Conservation (phyloP, 2,113 vertebrate genomes). For the Toxotes chatareus region DNA sequence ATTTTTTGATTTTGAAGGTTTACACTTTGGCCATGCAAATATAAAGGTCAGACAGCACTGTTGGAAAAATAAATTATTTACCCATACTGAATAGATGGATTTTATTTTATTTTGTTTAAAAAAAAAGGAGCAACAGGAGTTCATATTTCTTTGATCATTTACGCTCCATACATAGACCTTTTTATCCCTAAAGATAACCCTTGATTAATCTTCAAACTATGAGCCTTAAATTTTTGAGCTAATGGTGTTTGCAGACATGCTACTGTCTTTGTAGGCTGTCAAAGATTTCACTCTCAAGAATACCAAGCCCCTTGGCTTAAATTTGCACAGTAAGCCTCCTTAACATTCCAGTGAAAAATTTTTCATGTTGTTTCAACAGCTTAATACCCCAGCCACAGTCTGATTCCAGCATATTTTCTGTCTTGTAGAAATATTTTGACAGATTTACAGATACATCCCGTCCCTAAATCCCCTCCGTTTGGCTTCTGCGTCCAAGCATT, state of each 20-base stretch:
- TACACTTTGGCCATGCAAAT: conserved; percentile 46
- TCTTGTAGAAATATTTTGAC: conserved; percentile 84
- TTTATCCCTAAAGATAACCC: conserved; percentile 49
- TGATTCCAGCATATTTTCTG: conserved; percentile 80
- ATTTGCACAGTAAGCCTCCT: conserved; percentile 79
- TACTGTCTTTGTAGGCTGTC: conserved; percentile 68
- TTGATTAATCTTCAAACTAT: conserved; percentile 46
- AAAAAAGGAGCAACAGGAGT: conserved; percentile 20
- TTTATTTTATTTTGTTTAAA: not conserved
- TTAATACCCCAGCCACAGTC: conserved; percentile 76
- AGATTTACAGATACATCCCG: conserved; percentile 82
- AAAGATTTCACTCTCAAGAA: conserved; percentile 67
- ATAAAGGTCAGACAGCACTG: conserved; percentile 21
- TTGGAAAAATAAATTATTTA: conserved; percentile 10
- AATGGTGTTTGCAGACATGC: conserved; percentile 55
- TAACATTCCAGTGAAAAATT: conserved; percentile 74
- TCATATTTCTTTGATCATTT: conserved; percentile 43
- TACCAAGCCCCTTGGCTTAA: conserved; percentile 67
- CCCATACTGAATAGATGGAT: not conserved
- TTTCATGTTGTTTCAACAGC: conserved; percentile 80
- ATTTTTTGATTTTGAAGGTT: conserved; percentile 56
- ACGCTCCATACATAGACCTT: conserved; percentile 33
- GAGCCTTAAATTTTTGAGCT: conserved; percentile 66
- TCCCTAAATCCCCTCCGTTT: conserved; percentile 80
- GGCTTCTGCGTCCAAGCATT: conserved; percentile 77